phyloP scores from a whole-genome alignment of 2,888 invertebrate genomes.

The Hyalella azteca region DNA sequence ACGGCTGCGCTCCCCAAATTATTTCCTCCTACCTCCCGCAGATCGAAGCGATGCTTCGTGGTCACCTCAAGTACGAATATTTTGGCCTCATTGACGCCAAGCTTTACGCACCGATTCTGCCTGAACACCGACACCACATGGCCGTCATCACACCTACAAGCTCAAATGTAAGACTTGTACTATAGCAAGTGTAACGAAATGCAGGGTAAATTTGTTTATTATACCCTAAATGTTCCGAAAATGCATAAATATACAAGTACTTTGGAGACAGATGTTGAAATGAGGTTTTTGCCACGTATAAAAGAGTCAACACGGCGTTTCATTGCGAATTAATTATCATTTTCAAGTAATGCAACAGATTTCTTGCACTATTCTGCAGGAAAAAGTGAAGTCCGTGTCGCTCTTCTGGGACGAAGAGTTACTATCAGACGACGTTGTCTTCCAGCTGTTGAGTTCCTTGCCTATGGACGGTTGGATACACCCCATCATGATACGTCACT shows the following conservation, averaged over 20 bases:
- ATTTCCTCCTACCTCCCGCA: no score
- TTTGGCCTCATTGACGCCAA: neutral
- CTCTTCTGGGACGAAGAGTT: neutral
- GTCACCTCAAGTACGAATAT: neutral
- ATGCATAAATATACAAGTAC: no score
- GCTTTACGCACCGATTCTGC: neutral
- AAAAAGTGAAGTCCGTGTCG: neutral
- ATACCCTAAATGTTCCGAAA: neutral
- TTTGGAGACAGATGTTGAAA: no score
- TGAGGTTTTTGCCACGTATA: no score
- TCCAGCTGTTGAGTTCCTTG: neutral
- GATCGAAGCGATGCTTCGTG: no score
- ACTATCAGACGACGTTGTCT: neutral
- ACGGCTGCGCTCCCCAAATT: no score
- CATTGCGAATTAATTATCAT: no score
- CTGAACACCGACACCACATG: neutral
- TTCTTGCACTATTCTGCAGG: neutral
- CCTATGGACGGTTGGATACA: neutral
- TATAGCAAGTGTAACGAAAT: no score
- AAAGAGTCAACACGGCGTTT: no score
- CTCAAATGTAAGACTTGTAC: no score
- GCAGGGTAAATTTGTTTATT: neutral
- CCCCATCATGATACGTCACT: neutral
- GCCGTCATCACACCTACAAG: neutral
- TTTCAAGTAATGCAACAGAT: no score